Conservation (phyloP, 2,113 vertebrate species). For the Oreotrochilus melanogaster region DNA sequence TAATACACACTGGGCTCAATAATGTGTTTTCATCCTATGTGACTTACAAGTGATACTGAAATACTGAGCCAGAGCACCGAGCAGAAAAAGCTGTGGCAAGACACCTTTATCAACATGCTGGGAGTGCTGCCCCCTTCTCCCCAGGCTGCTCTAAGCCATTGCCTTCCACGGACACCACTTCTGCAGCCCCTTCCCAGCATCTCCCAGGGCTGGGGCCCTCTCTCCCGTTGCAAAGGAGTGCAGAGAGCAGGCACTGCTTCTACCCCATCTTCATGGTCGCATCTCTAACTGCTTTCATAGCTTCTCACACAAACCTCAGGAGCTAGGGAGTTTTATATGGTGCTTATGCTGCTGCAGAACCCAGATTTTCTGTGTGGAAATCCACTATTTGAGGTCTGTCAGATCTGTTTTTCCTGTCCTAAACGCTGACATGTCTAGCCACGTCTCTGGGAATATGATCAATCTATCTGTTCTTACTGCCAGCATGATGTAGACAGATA, state of each 20-base stretch:
- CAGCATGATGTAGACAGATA: not conserved
- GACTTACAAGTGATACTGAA: not conserved
- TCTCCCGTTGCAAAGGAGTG: rapidly evolving
- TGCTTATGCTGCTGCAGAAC: not conserved
- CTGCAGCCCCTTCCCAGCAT: not conserved
- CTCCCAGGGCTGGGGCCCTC: not conserved
- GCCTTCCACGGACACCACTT: not conserved
- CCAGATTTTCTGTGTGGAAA: not conserved
- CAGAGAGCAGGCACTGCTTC: not conserved
- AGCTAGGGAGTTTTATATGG: not conserved
- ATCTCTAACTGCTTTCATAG: not conserved
- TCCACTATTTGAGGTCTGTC: not conserved
- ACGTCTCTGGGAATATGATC: not conserved
- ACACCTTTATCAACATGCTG: rapidly evolving
- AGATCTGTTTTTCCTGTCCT: not conserved
- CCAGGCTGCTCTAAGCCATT: not conserved
- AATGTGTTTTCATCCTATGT: not conserved
- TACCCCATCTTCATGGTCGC: not conserved
- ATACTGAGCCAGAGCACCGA: not conserved
- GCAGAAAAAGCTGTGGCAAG: not conserved
- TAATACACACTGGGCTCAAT: not conserved
- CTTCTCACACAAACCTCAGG: not conserved
- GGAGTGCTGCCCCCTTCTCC: not conserved
- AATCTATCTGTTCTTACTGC: not conserved
- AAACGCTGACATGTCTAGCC: not conserved